Evolutionary conservation across 2,113 vertebrate genomes (phyloP), one percentile per base, ranked within the genome.

Genomic region (Tyrannus savana): DNA sequence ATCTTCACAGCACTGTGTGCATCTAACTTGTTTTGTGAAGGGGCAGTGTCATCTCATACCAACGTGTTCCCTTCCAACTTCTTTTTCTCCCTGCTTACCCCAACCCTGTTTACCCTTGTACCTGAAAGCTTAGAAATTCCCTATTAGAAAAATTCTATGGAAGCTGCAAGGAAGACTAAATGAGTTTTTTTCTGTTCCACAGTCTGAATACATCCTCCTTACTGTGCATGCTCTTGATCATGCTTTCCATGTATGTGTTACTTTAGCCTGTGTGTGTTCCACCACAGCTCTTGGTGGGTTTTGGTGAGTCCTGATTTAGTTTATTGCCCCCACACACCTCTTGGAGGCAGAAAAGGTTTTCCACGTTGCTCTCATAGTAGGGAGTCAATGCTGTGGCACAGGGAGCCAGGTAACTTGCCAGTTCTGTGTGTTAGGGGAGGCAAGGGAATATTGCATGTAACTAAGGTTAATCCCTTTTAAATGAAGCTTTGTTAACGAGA

Each of bases 401-500:
- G 39, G 0, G 1, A 50, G 52, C 44, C 46, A 24, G 55, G 59
- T 76, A 44, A 37, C 33, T 55, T 42, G 14, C 37, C 39, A 35
- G 67, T 77, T 68, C 35, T 69, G 68, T 77, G 64, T 74, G 24
- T 82, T 86, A 52, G 56, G 42, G 52, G 46, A 82, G 63, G 71
- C 35, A 71, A 44, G 33, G 35, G 52, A 92, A 56, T 88, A 87
- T 6, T 80, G 73, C 31, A 10, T 68, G 33, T 55, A 86, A 80
- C 68, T 86, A 44, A 72, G 30, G 84, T 83, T 90, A 93, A 95
- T 95, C 75, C 75, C 24, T 77, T 95, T 88, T 78, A 95, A 95
- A 91, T 41, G 5, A 94, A 87, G 69, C 81, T 90, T 89, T 95
- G 82, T 90, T 95, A 82, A 47, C 1, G 1, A 63, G 37, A 59